Evolutionary conservation across 2,888 invertebrate genomes (phyloP), one percentile per base, ranked within the genome.

Genomic region (Cryptocheilus praepositus): DNA sequence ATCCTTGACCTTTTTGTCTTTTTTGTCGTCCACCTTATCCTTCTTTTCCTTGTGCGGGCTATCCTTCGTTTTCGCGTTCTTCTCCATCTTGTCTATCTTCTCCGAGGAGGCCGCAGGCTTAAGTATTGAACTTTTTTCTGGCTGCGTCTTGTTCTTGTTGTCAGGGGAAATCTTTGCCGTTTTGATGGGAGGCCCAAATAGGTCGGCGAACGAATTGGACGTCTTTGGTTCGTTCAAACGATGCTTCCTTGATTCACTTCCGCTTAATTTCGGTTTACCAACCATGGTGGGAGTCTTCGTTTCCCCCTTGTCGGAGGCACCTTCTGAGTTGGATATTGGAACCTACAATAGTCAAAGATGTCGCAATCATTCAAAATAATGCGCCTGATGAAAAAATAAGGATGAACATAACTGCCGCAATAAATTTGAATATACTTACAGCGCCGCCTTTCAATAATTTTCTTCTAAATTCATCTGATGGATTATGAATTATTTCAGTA

Each of bases 391-490:
- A 8, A 45, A 52, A 52, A 52, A 21, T 11, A 46, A 11, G 15
- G 11, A 45, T 21, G 21, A 15, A 21, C 15, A 19, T n/a, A 21
- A 16, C 13, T 54, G 4, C 0, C 21, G 15, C 25, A 54, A 36
- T 36, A 25, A 5, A 22, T 18, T 28, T 11, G 57, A 13, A 61
- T 67, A 61, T 71, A 79, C 92, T 89, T 89, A 92, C 92, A 82
- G 92, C 98, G 70, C 98, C 98, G 65, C 96, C 97, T 89, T 94
- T 95, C 56, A 98, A 89, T 19, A 98, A 90, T 85, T 95, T 96
- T 81, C 94, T 93, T 68, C 93, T 92, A 89, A 98, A 98, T 64
- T 98, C 98, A 73, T 97, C 97, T 70, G 94, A 93, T 7, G 96
- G 96, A 83, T 93, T 94, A 82, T 92, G 92, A 88, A 98, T 97